phyloP scores from a whole-genome alignment of 2,797 vertebrate genomes.

The Kryptopterus vitreolus region DNA sequence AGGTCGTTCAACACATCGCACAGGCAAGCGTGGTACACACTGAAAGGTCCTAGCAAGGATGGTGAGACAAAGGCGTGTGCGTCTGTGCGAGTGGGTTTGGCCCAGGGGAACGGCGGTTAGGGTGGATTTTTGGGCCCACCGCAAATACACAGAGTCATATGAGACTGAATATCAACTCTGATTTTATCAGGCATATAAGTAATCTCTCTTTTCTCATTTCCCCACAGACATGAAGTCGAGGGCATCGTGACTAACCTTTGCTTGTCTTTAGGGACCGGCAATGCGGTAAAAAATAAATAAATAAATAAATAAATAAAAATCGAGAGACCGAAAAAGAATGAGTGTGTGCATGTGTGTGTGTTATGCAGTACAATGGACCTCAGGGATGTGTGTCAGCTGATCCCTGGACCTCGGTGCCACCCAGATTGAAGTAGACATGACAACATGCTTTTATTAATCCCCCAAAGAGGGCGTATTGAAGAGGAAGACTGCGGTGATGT shows the following conservation, averaged over 20 bases:
- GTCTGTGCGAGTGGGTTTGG: neutral
- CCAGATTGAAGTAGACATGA: constrained; percentile 45
- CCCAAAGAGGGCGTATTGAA: neutral
- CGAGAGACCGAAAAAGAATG: no score
- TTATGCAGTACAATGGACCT: constrained; percentile 34
- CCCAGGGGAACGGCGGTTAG: neutral
- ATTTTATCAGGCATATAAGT: constrained; percentile 28
- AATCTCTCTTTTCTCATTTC: neutral
- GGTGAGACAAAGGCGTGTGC: neutral
- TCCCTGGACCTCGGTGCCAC: constrained; percentile 28
- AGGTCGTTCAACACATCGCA: no score
- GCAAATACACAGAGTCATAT: constrained; percentile 19
- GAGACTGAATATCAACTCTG: neutral
- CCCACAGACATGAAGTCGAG: neutral
- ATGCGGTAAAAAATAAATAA: neutral
- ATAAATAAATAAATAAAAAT: no score
- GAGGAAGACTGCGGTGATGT: neutral
- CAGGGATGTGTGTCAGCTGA: neutral
- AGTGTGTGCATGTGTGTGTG: constrained; percentile 10
- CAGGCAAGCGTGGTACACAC: neutral
- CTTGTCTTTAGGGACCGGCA: constrained; percentile 7
- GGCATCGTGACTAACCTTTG: constrained; percentile 36
- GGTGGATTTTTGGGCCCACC: neutral
- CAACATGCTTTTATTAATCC: constrained; percentile 39
- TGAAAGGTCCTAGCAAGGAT: neutral